Conservation (phyloP, 2,797 vertebrate genomes). For the Champsocephalus gunnari region DNA sequence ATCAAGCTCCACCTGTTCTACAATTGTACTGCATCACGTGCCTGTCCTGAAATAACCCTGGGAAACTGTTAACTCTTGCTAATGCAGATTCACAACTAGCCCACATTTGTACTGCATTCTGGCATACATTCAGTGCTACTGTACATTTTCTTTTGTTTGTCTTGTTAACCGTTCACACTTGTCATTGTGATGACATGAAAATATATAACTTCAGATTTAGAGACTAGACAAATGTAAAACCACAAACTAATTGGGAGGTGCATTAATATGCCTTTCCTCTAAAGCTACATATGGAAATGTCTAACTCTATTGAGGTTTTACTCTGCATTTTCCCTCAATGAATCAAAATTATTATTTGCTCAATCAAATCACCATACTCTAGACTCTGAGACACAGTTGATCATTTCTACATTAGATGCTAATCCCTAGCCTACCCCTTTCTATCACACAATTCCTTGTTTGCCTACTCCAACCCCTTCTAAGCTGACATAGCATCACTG, state of each 20-base stretch:
- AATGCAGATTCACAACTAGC: neutral
- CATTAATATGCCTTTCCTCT: neutral
- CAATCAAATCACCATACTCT: too few species aligned
- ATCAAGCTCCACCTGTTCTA: neutral
- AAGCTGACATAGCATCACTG: neutral
- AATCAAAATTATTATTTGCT: neutral
- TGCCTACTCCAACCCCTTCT: too few species aligned
- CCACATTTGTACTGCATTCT: neutral
- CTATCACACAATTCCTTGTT: neutral
- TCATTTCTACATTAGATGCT: neutral
- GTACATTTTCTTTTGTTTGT: neutral
- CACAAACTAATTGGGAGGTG: neutral
- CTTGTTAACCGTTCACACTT: neutral
- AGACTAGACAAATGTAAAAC: neutral
- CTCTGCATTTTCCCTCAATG: neutral
- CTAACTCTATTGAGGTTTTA: neutral
- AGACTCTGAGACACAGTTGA: neutral
- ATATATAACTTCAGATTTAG: too few species aligned
- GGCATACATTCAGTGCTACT: neutral
- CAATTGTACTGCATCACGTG: neutral
- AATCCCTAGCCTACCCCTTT: neutral
- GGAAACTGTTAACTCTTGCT: neutral
- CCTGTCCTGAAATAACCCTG: conserved; percentile 12
- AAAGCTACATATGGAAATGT: neutral
- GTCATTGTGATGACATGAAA: neutral